A percentile compares a stretch with the other conserved stretches of the same genome.
These are phyloP conservation scores for Lithophane semibrunnea DNA, from an alignment of 2,888 invertebrate species.

Conservation along the genomic window DNA sequence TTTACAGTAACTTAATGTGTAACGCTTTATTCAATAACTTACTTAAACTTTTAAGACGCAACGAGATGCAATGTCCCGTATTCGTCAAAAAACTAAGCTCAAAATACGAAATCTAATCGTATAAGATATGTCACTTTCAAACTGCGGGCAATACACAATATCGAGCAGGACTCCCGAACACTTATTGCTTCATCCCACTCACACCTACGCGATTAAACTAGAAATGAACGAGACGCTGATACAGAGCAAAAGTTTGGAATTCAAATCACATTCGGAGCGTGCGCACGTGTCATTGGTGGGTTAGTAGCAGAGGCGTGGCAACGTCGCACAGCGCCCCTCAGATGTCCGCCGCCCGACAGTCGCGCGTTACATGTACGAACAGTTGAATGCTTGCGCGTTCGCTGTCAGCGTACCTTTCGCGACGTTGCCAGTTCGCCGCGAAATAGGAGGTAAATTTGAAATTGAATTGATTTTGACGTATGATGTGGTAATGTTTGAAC, in stretches of 20 bases:
- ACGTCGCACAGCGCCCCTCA: conserved; percentile 81
- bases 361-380: conserved; percentile 85
- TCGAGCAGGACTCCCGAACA: conserved; percentile 49
- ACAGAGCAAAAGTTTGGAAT: conserved; percentile 63
- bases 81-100: conserved; percentile 33
- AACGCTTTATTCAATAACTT: conserved; percentile 64
- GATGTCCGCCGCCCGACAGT: conserved; percentile 84
- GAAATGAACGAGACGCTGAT: conserved; percentile 69
- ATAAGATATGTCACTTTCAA: conserved; percentile 50
- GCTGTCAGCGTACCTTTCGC: conserved; percentile 82
- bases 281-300: conserved; percentile 77
- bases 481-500: conserved; percentile 63
- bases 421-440: conserved; percentile 84
- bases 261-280: conserved; percentile 71
- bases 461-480: conserved; percentile 65
- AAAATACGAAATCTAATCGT: conserved; percentile 50
- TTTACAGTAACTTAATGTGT: conserved; percentile 67
- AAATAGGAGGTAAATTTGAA: conserved; percentile 85
- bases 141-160: conserved; percentile 37
- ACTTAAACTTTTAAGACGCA: conserved; percentile 58
- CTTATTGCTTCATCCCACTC: conserved; percentile 63
- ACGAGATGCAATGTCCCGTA: conserved; percentile 52
- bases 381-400: conserved; percentile 88
- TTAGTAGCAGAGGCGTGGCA: conserved; percentile 81
- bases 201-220: conserved; percentile 37